Percentiles rank a stretch among this genome's conserved stretches.
Evolutionary conservation across 1,140 invertebrate species (phyloP).

Genomic region (Trypoxylus dichotomus): DNA sequence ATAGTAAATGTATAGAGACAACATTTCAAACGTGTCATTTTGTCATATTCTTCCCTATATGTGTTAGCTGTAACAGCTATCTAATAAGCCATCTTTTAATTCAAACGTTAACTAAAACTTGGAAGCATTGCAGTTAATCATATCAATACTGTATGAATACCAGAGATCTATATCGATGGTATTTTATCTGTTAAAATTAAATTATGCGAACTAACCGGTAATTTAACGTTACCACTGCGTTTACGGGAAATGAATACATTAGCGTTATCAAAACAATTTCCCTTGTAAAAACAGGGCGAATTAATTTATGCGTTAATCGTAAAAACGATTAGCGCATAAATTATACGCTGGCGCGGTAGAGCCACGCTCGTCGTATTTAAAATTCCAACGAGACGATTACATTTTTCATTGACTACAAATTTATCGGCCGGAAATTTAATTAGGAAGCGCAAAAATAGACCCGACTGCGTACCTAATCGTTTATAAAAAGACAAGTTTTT

Average conservation of each 20-base stretch:
- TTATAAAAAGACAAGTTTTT: background rate
- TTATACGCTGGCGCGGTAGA: background rate
- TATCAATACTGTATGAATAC: no score
- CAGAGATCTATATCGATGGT: no score
- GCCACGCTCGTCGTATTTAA: background rate
- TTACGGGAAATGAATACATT: background rate
- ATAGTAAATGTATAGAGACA: no score
- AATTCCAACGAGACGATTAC: background rate
- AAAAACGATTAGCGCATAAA: background rate
- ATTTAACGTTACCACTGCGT: background rate
- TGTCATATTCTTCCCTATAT: no score
- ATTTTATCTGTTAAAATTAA: background rate
- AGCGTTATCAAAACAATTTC: background rate
- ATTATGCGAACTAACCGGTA: background rate
- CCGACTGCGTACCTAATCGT: background rate
- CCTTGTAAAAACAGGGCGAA: background rate
- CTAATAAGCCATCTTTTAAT: no score
- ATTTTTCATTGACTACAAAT: background rate
- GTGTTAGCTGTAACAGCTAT: no score
- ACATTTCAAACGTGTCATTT: no score
- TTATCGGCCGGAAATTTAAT: constrained; percentile 3
- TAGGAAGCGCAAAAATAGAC: background rate
- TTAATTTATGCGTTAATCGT: no score
- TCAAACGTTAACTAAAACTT: no score
- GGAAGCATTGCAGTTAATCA: no score